Base-by-base conservation (phyloP, 2,888 invertebrate species). In the Mycalesis mineus region DNA sequence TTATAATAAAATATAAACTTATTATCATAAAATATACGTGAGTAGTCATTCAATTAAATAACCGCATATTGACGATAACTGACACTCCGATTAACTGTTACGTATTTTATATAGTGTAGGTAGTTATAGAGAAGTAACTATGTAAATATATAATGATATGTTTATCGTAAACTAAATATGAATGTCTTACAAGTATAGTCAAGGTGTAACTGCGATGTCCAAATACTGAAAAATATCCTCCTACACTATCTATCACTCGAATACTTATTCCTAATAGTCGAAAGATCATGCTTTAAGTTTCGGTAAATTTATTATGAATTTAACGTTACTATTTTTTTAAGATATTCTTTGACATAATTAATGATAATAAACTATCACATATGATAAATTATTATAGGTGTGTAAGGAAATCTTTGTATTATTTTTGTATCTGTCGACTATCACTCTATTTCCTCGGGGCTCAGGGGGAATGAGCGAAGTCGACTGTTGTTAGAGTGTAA, bases 381-480 rank as follows among this genome's bases (percentile, higher is more conserved):
- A 45, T 49, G 44, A 37, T 48, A 13, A 49, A 54, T 44, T 53
- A 44, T 51, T 31, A 47, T 64, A 62, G 56, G 8, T 44, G 33
- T 55, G 11, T 65, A 65, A 62, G 63, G 44, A 60, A 65, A 63
- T 65, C 41, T 66, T 65, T 62, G 61, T 78, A 75, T 78, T 80
- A 79, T 78, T 78, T 79, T 77, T 77, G 67, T 79, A 82, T 67
- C 61, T 70, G 69, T 74, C 68, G 65, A 67, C 72, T 68, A 61
- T 66, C 70, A 68, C 59, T 69, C 69, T 44, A 49, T 67, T 69
- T 67, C 68, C 69, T 5, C 74, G 66, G 44, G 84, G 84, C 85
- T 85, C 84, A 76, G 69, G 77, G 75, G 67, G 63, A 66, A 67
- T 65, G 70, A 62, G 63, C 64, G 67, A 67, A 65, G 70, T 64